Evolutionary conservation across 1,140 invertebrate genomes (phyloP).

Genomic region (Bombyx mandarina): DNA sequence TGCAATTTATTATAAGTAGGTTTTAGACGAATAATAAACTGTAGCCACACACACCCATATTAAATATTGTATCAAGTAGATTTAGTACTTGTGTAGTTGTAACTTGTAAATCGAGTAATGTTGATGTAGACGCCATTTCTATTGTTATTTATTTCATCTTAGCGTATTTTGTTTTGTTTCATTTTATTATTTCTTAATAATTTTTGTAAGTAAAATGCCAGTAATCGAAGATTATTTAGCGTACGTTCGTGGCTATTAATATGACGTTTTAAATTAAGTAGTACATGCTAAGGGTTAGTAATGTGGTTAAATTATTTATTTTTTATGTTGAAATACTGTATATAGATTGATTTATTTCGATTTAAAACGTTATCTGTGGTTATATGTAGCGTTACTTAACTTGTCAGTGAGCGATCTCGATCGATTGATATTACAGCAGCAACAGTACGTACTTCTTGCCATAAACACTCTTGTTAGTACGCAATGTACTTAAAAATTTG

Average conservation of each 20-base stretch:
- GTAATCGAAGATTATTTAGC: conserved; percentile 53
- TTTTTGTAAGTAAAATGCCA: conserved; percentile 36
- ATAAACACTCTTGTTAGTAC: background rate
- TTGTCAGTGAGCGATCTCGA: conserved; percentile 51
- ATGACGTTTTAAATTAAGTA: conserved; percentile 55
- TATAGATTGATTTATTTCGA: conserved; percentile 56
- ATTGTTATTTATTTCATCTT: conserved; percentile 65
- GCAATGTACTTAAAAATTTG: conserved; percentile 6
- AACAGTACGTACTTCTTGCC: conserved; percentile 8
- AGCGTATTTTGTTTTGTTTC: conserved; percentile 24
- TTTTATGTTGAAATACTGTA: conserved; percentile 67
- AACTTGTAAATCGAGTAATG: conserved; percentile 31
- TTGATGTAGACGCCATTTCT: conserved; percentile 58
- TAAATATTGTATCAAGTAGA: conserved; percentile 35
- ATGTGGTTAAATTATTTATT: conserved; percentile 69
- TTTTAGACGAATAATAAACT: conserved; percentile 43
- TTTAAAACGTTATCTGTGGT: conserved; percentile 60
- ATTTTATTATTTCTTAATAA: background rate
- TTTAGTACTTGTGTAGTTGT: conserved; percentile 46
- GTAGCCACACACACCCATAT: conserved; percentile 44
- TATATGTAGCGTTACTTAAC: conserved; percentile 59
- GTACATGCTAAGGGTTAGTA: conserved; percentile 60
- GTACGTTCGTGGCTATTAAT: conserved; percentile 41
- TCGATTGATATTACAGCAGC: conserved; percentile 25
- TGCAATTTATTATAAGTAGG: conserved; percentile 65